Conservation (phyloP, 2,797 vertebrate species). For the Perdix hodgsoniae region DNA sequence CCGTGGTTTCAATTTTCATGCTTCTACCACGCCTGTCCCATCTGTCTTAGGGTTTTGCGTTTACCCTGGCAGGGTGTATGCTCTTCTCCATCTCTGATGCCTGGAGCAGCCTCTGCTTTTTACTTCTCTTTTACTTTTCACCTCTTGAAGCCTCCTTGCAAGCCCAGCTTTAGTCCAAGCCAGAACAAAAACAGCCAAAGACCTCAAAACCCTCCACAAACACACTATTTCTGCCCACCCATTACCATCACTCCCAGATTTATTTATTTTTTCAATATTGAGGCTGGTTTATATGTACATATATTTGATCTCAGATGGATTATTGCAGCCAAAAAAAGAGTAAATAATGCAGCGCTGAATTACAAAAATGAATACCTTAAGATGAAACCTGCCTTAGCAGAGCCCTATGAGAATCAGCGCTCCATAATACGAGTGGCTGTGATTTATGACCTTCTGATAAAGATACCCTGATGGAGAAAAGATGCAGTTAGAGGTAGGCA, state of each 20-base stretch:
- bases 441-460: constrained; percentile 62
- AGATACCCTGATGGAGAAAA: constrained; percentile 43
- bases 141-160: background rate
- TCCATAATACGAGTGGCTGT: background rate
- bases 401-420: background rate
- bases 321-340: constrained; percentile 11
- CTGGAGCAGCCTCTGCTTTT: background rate
- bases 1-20: background rate
- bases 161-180: accelerated
- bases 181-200: background rate
- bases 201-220: background rate
- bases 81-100: background rate
- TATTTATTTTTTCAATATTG: background rate
- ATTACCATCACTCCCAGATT: background rate
- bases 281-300: constrained; percentile 23
- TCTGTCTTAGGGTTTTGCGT: background rate
- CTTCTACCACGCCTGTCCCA: background rate
- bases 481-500: constrained; percentile 19
- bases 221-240: background rate
- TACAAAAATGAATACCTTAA: constrained; percentile 27
- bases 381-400: constrained; percentile 1
- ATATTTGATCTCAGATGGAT: constrained; percentile 23
- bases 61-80: background rate
- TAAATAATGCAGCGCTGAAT: background rate
- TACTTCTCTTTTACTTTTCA: background rate